phyloP scores from a whole-genome alignment of 2,797 vertebrate genomes.

The Odontamblyopus rebecca region DNA sequence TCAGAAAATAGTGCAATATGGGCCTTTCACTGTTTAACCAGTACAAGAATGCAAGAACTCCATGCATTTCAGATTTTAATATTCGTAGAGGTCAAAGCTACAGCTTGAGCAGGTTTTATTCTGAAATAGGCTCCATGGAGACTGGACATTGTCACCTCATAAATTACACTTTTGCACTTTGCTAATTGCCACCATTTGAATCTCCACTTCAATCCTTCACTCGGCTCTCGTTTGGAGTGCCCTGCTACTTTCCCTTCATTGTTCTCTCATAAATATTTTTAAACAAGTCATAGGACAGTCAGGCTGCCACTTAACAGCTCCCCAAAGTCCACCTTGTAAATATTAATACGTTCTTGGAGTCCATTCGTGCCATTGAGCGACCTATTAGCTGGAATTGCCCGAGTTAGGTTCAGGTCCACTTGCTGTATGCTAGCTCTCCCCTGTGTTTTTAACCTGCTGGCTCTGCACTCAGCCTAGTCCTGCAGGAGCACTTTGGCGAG shows the following conservation, averaged over 20 bases:
- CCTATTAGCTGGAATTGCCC: slow-evolving; percentile 42
- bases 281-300: slow-evolving; percentile 30
- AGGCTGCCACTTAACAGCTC: slow-evolving; percentile 21
- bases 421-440: slow-evolving; percentile 21
- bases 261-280: slow-evolving; percentile 5
- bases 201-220: not conserved
- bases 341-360: slow-evolving; percentile 52
- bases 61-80: not conserved
- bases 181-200: not conserved
- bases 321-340: slow-evolving; percentile 36
- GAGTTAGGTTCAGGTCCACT: slow-evolving; percentile 26
- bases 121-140: no score
- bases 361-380: slow-evolving; percentile 47
- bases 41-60: not conserved
- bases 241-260: not conserved
- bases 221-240: not conserved
- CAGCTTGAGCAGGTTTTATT: no score
- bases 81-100: not conserved
- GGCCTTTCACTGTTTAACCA: not conserved
- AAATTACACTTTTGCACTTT: not conserved
- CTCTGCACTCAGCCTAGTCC: slow-evolving; percentile 36
- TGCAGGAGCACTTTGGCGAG: slow-evolving; percentile 52
- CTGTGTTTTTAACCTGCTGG: slow-evolving; percentile 39
- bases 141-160: not conserved
- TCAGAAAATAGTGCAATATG: no score